Evolutionary conservation across 1,140 invertebrate species (phyloP), one percentile per base, ranked within the genome.

Genomic region (Pseudomyrmex cubaensis): DNA sequence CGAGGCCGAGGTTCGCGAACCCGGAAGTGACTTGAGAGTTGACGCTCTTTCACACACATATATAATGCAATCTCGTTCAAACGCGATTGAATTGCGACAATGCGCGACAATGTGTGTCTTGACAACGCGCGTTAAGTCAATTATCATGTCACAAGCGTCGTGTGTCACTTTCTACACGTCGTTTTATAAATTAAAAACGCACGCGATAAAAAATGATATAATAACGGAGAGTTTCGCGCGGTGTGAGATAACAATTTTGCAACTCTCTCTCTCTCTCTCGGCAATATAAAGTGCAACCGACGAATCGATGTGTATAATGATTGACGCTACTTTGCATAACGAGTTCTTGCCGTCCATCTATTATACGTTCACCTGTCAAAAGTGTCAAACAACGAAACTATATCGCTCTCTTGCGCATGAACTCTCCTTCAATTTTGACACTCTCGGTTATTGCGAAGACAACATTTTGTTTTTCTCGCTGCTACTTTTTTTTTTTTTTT

Each of bases 1-100:
- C 3, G 17, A 76, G 50, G 62, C 13, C 20, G 63, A 77, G 74
- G 82, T 77, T 83, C 74, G 17, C 5, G 63, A 77, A 57, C 72
- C 52, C 74, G 82, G 62, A 83, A 83, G 17, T 76, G 8, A 0
- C 25, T 25, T 3, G 7, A 35, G 35, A 76, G 52, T 52, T 22
- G 52, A 83, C 5, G 46, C 15, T 83, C 46, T 67, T 77, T 67
- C 5, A 35, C 35, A 35, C 35, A 7, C 35, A 20, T 20, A 20
- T 20, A 61, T 22, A 54, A 74, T 78, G 17, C 2, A 83, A 77
- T 73, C 20, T 54, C 9, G 15, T 75, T 3, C 3, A 15, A 35
- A 35, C 12, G 46, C n/a, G 17, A 56, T 64, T 64, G 4, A 64
- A 63, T 82, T 35, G 13, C 4, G 48, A 13, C 46, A 13, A 46